Base-by-base conservation (phyloP, 53 echinoderm and acorn worm genomes). In the Zoroaster sp. region DNA sequence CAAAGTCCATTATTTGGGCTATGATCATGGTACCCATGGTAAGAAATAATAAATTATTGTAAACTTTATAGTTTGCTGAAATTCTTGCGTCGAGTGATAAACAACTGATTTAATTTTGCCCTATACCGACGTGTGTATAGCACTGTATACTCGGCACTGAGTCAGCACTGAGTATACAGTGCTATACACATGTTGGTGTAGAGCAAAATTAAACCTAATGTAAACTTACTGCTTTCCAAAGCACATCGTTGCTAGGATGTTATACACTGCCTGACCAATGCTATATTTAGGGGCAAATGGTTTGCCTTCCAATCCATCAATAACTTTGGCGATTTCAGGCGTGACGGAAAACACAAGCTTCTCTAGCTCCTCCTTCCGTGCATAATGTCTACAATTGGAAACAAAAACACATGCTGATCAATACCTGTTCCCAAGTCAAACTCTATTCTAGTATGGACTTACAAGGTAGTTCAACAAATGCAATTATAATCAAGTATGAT, bases 241-340 rank as follows among this genome's bases (percentile, higher is more conserved):
- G 46, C 92, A 92, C 53, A 92, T 35, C 7, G 42, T 75, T 3
- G 77, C 66, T 15, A 92, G 40, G 52, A 89, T 70, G 45, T 89
- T 92, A 83, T 83, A 89, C 4, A 92, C 69, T 32, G 66, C 36
- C 25, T 75, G 74, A 7, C 66, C 74, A 32, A 89, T 74, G 49
- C 69, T 89, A 31, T 43, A 74, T 44, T 89, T 88, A 17, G 89
- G 83, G 38, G 76, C 92, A 67, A 92, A 82, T 2, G 89, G 83
- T 47, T 92, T 59, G 67, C 69, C 92, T 23, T 43, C 77, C 17
- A 67, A 20, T n/a, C 39, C 53, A 21, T 83, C 83, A 8, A 92
- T 28, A 37, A 83, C 30, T 40, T 85, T 15, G 5, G 36, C 77
- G 33, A 89, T 34, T 28, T 85, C 23, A 3, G 89, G 89, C 23